Evolutionary conservation across 2,888 invertebrate genomes (phyloP).

Genomic region (Eubasilissa splendida): DNA sequence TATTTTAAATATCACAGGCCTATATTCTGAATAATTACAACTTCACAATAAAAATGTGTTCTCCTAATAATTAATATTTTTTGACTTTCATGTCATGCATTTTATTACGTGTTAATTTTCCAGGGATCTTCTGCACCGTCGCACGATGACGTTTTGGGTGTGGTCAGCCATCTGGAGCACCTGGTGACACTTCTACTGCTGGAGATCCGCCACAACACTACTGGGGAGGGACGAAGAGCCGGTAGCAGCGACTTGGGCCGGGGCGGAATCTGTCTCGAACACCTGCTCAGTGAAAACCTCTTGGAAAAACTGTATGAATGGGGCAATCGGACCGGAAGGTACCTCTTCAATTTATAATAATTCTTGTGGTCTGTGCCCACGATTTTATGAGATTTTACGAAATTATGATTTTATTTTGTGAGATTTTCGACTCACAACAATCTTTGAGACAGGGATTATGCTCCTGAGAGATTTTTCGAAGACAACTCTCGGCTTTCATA

Average conservation of each 20-base stretch:
- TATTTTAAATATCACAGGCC: no score
- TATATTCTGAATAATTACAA: no score
- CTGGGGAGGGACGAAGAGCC: constrained; percentile 61
- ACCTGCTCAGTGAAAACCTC: constrained; percentile 88
- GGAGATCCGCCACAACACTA: constrained; percentile 78
- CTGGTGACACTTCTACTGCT: constrained; percentile 88
- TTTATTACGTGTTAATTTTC: constrained; percentile 51
- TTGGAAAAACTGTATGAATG: constrained; percentile 89
- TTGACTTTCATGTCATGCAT: not conserved
- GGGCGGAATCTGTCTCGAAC: constrained; percentile 81
- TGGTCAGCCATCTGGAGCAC: constrained; percentile 93
- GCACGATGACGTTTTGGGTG: constrained; percentile 91
- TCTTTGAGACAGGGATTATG: no score
- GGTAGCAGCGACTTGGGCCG: constrained; percentile 60
- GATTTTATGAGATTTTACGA: no score
- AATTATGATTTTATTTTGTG: no score
- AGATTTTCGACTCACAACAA: no score
- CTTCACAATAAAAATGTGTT: no score
- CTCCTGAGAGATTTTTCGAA: no score
- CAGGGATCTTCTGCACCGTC: constrained; percentile 72
- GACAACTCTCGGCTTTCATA: no score
- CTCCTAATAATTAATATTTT: not conserved
- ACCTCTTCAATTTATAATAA: constrained; percentile 57
- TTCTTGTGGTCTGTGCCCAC: no score
- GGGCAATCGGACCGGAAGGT: constrained; percentile 88